These are phyloP conservation scores for Heliconius congener DNA, from an alignment of 1,140 invertebrate species.

Conservation along the genomic window DNA sequence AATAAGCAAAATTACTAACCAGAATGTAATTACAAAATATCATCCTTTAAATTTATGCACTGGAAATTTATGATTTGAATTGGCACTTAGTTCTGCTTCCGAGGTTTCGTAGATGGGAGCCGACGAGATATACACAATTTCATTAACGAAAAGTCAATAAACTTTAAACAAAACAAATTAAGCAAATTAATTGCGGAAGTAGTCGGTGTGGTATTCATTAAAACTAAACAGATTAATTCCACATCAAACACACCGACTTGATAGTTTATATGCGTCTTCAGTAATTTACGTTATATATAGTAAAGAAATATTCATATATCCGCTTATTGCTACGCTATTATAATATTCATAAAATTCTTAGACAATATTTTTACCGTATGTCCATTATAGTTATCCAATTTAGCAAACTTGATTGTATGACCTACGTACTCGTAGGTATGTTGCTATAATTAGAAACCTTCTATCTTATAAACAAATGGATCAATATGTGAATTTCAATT, in stretches of 20 bases:
- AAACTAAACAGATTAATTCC: constrained; percentile 7
- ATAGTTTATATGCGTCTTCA: neutral
- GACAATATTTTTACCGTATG: neutral
- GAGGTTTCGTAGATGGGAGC: constrained; percentile 21
- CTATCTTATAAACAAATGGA: neutral
- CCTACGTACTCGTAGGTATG: neutral
- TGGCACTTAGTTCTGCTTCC: constrained; percentile 32
- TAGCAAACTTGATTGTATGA: neutral
- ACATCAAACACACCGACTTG: constrained; percentile 27
- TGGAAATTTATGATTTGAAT: constrained; percentile 26
- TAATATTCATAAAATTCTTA: neutral
- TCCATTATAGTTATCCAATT: neutral
- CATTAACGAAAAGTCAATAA: constrained; percentile 42
- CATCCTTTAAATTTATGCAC: constrained; percentile 17
- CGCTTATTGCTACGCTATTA: neutral
- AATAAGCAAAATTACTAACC: constrained; percentile 14
- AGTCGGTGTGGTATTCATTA: constrained; percentile 22
- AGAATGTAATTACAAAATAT: constrained; percentile 20
- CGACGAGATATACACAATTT: constrained; percentile 33
- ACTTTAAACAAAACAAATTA: constrained; percentile 37
- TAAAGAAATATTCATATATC: neutral
- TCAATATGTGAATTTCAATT: no score
- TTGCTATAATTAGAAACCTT: neutral
- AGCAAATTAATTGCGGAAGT: constrained; percentile 24
- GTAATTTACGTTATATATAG: neutral